These are phyloP conservation scores for Edolisoma coerulescens DNA, from an alignment of 2,113 vertebrate genomes.

Conservation along the genomic window DNA sequence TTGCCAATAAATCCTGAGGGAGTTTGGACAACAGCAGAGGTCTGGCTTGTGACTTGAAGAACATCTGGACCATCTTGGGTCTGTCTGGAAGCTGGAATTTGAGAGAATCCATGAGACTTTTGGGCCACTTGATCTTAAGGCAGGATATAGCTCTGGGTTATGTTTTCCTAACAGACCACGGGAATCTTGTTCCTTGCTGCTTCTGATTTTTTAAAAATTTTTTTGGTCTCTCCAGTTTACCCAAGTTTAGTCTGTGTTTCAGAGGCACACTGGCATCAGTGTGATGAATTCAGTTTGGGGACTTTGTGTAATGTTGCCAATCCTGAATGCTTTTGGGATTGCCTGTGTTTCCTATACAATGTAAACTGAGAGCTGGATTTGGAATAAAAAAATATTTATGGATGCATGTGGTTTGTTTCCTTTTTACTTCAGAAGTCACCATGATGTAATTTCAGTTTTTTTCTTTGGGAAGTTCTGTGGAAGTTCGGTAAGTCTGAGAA, in stretches of 20 bases:
- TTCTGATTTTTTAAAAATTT: background rate
- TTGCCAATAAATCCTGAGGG: background rate
- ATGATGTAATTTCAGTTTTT: background rate
- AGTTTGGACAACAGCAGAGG: background rate
- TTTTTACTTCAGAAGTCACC: background rate
- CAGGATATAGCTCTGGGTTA: background rate
- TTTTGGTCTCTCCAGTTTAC: background rate
- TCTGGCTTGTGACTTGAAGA: background rate
- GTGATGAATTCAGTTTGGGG: background rate
- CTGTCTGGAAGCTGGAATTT: background rate
- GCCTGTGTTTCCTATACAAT: background rate
- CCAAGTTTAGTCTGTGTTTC: background rate
- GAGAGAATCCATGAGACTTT: background rate
- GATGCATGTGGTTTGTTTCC: background rate
- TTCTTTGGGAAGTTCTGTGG: background rate
- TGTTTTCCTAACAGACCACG: background rate
- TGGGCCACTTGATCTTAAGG: background rate
- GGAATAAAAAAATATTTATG: conserved; percentile 56
- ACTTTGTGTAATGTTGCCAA: background rate
- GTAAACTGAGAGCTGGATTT: background rate
- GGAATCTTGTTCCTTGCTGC: background rate
- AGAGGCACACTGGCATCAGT: background rate
- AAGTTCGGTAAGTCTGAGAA: background rate
- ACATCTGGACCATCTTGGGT: background rate
- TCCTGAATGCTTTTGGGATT: background rate